A percentile compares a stretch with the other conserved stretches of the same genome.
phyloP scores from a whole-genome alignment of 2,797 vertebrate species.

The Alauda arvensis region DNA sequence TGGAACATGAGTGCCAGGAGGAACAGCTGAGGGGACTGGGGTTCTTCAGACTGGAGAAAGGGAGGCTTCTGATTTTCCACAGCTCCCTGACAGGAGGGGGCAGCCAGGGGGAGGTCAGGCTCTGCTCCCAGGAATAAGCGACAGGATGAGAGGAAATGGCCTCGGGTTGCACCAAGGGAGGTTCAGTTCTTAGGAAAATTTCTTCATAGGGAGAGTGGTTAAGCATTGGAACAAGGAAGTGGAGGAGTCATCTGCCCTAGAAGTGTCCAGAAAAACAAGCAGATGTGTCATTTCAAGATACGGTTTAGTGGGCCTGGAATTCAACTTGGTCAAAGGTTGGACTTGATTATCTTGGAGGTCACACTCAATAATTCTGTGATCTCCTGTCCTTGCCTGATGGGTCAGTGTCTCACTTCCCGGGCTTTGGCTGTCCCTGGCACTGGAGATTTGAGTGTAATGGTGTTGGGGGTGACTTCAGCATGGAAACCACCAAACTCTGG shows the following conservation, averaged over 20 bases:
- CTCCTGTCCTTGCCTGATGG: background rate
- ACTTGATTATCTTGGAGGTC: too few relatives aligned
- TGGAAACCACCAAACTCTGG: background rate
- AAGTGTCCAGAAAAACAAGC: background rate
- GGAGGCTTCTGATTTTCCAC: background rate
- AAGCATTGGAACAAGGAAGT: background rate
- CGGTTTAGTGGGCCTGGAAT: background rate
- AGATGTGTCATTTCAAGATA: background rate
- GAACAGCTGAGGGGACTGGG: background rate
- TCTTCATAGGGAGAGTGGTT: background rate
- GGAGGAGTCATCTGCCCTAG: background rate
- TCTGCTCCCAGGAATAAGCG: background rate
- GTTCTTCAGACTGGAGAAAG: background rate
- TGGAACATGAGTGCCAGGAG: background rate
- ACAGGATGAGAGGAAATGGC: rapidly evolving
- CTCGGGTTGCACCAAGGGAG: background rate
- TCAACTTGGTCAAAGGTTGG: background rate
- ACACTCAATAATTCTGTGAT: background rate
- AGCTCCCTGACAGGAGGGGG: background rate
- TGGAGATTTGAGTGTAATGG: background rate
- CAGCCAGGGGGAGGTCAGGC: rapidly evolving
- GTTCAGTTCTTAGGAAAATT: background rate
- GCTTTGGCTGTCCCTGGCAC: background rate
- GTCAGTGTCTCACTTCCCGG: rapidly evolving
- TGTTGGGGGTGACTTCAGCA: background rate